Base-by-base conservation (phyloP, 2,113 vertebrate genomes). In the Oenanthe oenanthe region DNA sequence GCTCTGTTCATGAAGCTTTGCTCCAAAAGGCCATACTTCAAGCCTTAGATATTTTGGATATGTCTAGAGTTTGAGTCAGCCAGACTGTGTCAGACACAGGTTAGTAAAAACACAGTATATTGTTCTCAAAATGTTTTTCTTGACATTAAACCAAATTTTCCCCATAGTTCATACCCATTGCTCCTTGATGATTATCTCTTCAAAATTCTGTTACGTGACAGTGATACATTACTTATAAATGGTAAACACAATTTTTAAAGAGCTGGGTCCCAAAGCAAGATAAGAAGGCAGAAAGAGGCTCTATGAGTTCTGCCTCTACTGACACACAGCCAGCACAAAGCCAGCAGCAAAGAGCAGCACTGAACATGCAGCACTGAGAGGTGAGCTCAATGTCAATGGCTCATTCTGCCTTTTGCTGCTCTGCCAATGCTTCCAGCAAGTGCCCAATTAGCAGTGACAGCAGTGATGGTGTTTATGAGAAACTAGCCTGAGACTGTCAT, bases 371-470 rank as follows among this genome's bases (percentile, higher is more conserved):
- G 73, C 56, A 79, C 9, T 12, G 48, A 87, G 53, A 87, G 80
- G 73, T 92, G 72, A 95, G 65, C 78, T 91, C 89, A 92, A 81
- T 91, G 95, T 92, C 73, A 95, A 68, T 86, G 42, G 77, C 73
- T 85, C 50, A 53, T 95, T 93, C 80, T 75, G 68, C 45, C 68
- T 74, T 81, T 87, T 86, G 96, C 93, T 65, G 88, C 36, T 87
- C 76, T 97, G 91, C 93, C 84, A 95, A 68, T 62, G 76, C 76
- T 92, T 94, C 68, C 79, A 95, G 95, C 91, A 91, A 87, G 47
- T 79, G 78, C 85, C 77, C 87, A 95, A 91, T 95, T 97, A 93
- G 28, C 91, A 91, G 31, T 91, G 93, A 96, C 89, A 95, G 93
- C 13, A 0, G 66, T 54, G 50, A 61, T 89, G 74, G 87, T 95